phyloP scores from a whole-genome alignment of 2,888 invertebrate species.

The Trachelus stipa region DNA sequence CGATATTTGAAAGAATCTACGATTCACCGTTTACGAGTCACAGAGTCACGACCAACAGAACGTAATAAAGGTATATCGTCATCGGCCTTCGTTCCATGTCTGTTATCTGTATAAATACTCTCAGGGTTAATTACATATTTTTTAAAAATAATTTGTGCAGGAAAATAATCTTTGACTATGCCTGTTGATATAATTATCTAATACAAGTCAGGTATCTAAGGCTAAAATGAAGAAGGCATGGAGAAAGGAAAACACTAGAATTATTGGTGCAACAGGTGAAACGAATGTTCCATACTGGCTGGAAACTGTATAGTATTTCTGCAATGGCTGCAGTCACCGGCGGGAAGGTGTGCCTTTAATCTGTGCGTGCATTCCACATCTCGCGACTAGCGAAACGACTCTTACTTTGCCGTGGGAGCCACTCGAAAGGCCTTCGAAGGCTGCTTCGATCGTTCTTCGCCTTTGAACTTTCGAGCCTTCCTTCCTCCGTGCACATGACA shows the following conservation, averaged over 20 bases:
- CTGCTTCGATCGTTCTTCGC: conserved; percentile 14
- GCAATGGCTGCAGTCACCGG: neutral
- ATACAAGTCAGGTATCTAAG: neutral
- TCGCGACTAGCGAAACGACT: neutral
- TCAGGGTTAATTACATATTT: neutral
- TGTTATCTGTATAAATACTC: neutral
- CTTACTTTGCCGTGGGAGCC: conserved; percentile 6
- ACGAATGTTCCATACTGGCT: neutral
- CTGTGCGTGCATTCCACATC: neutral
- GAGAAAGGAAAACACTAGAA: neutral
- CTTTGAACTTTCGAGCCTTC: neutral
- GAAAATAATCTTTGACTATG: neutral
- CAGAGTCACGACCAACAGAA: neutral
- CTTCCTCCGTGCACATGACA: neutral
- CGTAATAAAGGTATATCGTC: neutral
- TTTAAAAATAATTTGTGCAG: neutral
- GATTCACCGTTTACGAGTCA: neutral
- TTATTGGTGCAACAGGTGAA: neutral
- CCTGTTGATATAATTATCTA: neutral
- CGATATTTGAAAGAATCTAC: neutral
- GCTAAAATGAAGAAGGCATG: neutral
- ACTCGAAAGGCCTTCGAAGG: conserved; percentile 23
- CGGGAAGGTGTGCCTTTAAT: neutral
- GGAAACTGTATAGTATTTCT: neutral
- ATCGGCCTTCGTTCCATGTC: neutral